Evolutionary conservation across 2,113 vertebrate genomes (phyloP).

Genomic region (Meriones unguiculatus): DNA sequence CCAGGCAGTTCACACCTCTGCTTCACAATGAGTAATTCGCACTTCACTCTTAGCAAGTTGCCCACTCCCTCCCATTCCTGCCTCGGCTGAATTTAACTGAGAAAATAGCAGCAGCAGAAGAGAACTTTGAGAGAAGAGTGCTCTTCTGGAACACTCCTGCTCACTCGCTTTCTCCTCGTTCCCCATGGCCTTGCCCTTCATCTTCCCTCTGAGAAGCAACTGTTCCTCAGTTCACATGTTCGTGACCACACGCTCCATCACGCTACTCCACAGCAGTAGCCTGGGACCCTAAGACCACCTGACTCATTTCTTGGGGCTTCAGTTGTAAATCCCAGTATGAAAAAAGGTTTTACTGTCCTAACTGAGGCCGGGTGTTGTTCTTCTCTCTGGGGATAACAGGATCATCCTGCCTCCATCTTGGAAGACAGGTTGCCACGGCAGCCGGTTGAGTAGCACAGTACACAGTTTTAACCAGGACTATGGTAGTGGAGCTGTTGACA

Average conservation of each 20-base stretch:
- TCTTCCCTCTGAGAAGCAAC: neutral
- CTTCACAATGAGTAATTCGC: slow-evolving; percentile 66
- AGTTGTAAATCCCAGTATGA: neutral
- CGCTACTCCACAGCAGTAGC: neutral
- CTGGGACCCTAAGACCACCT: neutral
- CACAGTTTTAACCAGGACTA: neutral
- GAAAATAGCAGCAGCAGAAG: slow-evolving; percentile 55
- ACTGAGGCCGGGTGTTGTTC: neutral
- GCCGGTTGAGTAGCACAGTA: neutral
- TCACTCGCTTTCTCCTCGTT: neutral
- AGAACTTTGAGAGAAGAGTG: neutral
- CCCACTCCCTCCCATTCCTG: slow-evolving; percentile 42
- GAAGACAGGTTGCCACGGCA: neutral
- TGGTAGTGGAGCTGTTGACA: neutral
- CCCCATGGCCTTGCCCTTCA: neutral
- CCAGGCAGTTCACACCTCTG: slow-evolving; percentile 36
- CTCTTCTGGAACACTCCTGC: neutral
- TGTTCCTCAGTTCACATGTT: neutral
- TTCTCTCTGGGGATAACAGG: neutral
- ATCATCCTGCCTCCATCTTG: neutral
- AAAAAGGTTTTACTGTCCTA: neutral
- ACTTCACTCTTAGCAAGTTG: slow-evolving; percentile 40
- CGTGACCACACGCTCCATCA: neutral
- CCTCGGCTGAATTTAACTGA: slow-evolving; percentile 40
- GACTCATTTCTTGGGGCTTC: neutral